phyloP scores from a whole-genome alignment of 1,140 invertebrate species.

The Euwallacea similis region DNA sequence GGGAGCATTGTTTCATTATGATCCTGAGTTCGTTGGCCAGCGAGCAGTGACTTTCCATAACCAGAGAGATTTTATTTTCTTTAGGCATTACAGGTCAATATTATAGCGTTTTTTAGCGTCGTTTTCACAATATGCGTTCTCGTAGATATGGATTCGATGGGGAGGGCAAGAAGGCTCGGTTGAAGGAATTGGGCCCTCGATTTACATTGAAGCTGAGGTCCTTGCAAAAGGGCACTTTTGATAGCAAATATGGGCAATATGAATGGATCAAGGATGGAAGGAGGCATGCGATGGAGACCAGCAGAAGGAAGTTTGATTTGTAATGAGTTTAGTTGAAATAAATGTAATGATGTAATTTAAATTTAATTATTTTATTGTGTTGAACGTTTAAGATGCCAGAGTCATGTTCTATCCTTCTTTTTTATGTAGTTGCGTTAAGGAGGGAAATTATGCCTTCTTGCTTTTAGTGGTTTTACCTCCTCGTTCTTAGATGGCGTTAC shows the following conservation, averaged over 20 bases:
- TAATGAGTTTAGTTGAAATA: slow-evolving; percentile 54
- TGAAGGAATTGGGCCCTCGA: slow-evolving; percentile 93
- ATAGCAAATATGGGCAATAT: slow-evolving; percentile 94
- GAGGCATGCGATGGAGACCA: slow-evolving; percentile 89
- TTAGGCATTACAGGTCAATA: slow-evolving; percentile 90
- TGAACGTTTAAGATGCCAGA: background rate
- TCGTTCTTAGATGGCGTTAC: slow-evolving; percentile 29
- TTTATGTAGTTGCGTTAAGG: background rate
- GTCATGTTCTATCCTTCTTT: background rate
- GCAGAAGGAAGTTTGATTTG: slow-evolving; percentile 86
- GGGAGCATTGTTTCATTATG: slow-evolving; percentile 94
- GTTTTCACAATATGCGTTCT: slow-evolving; percentile 25
- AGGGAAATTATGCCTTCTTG: background rate
- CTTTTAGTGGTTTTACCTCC: too few species aligned
- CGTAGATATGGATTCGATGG: slow-evolving; percentile 89
- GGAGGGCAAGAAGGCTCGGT: slow-evolving; percentile 74
- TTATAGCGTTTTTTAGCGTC: slow-evolving; percentile 5
- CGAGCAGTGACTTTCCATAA: slow-evolving; percentile 97
- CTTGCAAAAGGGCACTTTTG: slow-evolving; percentile 95
- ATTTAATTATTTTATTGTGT: too few species aligned
- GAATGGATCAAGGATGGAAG: slow-evolving; percentile 94
- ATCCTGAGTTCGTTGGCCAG: slow-evolving; percentile 91
- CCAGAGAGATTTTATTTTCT: slow-evolving; percentile 98
- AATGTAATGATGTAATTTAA: background rate
- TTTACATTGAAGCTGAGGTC: slow-evolving; percentile 93